phyloP scores from a whole-genome alignment of 2,113 vertebrate genomes.

The Xiphias gladius region DNA sequence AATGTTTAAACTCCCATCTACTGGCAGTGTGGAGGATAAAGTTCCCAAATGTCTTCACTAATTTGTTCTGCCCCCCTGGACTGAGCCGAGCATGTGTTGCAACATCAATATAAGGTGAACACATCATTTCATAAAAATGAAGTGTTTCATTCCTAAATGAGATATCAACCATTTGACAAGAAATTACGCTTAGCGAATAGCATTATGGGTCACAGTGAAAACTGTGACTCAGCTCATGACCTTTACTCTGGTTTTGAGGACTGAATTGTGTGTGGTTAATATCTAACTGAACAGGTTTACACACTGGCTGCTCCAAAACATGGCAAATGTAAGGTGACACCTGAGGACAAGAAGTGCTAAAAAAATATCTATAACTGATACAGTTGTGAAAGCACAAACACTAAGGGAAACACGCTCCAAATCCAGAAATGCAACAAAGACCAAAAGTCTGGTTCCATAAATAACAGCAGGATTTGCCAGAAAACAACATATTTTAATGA shows the following conservation, averaged over 20 bases:
- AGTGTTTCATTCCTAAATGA: slow-evolving; percentile 26
- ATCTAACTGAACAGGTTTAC: background rate
- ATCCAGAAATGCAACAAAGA: background rate
- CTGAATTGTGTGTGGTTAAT: background rate
- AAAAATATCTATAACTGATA: background rate
- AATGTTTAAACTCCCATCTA: slow-evolving; percentile 8
- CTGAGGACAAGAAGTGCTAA: background rate
- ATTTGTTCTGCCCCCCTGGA: slow-evolving; percentile 44
- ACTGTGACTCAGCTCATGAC: slow-evolving; percentile 13
- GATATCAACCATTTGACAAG: slow-evolving; percentile 25
- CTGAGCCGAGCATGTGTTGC: slow-evolving; percentile 22
- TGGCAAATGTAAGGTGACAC: background rate
- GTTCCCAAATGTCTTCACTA: slow-evolving; percentile 34
- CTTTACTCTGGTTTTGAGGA: background rate
- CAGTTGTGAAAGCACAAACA: background rate
- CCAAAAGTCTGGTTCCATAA: too few species aligned
- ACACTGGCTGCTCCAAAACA: background rate
- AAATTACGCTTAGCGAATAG: slow-evolving; percentile 4
- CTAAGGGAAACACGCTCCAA: background rate
- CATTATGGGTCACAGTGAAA: slow-evolving; percentile 7
- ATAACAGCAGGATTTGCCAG: too few species aligned
- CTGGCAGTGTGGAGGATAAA: slow-evolving; percentile 12
- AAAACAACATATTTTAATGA: background rate
- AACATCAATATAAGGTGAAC: slow-evolving; percentile 19
- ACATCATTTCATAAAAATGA: slow-evolving; percentile 23